Conservation (phyloP, 2,797 vertebrate species). For the Enoplosus armatus region DNA sequence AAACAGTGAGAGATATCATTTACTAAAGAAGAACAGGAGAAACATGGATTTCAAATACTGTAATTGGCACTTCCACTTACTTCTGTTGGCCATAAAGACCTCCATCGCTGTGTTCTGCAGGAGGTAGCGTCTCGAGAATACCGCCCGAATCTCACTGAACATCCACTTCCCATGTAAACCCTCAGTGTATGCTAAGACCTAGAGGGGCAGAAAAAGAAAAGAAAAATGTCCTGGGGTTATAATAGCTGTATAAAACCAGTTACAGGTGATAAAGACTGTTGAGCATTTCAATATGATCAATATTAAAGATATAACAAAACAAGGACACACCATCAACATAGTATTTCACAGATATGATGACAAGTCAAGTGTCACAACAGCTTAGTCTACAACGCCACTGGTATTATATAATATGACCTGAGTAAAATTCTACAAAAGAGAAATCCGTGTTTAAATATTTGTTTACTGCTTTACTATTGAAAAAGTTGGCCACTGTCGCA, state of each 20-base stretch:
- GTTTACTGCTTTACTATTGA: neutral
- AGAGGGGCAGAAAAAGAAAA: conserved; percentile 38
- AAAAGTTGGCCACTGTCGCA: neutral
- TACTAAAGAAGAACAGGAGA: neutral
- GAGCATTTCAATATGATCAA: neutral
- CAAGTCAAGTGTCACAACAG: neutral
- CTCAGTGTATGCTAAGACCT: conserved; percentile 96
- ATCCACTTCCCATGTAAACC: conserved; percentile 99
- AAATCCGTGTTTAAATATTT: neutral
- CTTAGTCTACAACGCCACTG: neutral
- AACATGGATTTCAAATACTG: neutral
- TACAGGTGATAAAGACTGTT: neutral
- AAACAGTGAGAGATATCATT: conserved; percentile 43
- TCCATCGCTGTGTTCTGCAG: conserved; percentile 97
- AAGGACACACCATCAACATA: neutral
- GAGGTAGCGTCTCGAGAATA: conserved; percentile 95
- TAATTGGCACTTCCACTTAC: conserved; percentile 81
- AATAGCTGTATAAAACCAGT: conserved; percentile 12
- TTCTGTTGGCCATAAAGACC: conserved; percentile 99
- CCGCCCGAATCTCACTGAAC: conserved; percentile 99
- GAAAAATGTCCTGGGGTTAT: neutral
- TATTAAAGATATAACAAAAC: neutral
- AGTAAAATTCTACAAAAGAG: neutral
- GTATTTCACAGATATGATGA: neutral
- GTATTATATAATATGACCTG: neutral